Percentiles rank a stretch among this genome's conserved stretches.
Conservation (phyloP, 2,797 vertebrate species). For the Chanos chanos region DNA sequence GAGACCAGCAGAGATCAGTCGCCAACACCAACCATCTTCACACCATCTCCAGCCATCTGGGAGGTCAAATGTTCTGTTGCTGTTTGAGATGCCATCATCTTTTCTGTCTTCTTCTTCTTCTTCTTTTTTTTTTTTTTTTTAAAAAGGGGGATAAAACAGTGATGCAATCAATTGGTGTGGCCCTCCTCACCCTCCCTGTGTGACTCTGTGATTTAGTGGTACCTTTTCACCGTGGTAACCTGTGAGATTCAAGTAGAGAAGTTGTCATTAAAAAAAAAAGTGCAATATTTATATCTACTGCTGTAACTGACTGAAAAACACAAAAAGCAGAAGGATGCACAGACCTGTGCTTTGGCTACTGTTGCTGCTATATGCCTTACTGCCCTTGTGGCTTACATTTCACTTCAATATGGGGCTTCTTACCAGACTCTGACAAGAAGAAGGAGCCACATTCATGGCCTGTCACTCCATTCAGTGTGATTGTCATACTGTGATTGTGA, state of each 20-base stretch:
- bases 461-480: constrained; percentile 14
- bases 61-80: constrained; percentile 19
- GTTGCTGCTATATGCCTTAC: constrained; percentile 72
- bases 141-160: background rate
- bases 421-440: background rate
- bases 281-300: constrained; percentile 77
- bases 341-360: constrained; percentile 43
- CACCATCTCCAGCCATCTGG: background rate
- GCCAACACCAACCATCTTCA: constrained; percentile 2
- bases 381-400: constrained; percentile 57
- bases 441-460: background rate
- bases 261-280: constrained; percentile 58
- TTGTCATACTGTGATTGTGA: constrained; percentile 15
- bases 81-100: constrained; percentile 15
- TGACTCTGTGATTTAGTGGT: constrained; percentile 39
- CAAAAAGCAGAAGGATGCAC: constrained; percentile 34
- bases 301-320: constrained; percentile 42
- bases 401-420: constrained; percentile 18
- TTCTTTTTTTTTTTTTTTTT: background rate
- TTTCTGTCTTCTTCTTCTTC: too few relatives aligned
- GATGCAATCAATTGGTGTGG: constrained; percentile 8
- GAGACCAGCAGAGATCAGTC: constrained; percentile 5
- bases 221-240: constrained; percentile 55
- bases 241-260: constrained; percentile 65
- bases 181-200: constrained; percentile 16